A percentile compares a stretch with the other conserved stretches of the same genome.
phyloP scores from a whole-genome alignment of 92 coral and sea anemone species.

The Virgularia gustaviana region DNA sequence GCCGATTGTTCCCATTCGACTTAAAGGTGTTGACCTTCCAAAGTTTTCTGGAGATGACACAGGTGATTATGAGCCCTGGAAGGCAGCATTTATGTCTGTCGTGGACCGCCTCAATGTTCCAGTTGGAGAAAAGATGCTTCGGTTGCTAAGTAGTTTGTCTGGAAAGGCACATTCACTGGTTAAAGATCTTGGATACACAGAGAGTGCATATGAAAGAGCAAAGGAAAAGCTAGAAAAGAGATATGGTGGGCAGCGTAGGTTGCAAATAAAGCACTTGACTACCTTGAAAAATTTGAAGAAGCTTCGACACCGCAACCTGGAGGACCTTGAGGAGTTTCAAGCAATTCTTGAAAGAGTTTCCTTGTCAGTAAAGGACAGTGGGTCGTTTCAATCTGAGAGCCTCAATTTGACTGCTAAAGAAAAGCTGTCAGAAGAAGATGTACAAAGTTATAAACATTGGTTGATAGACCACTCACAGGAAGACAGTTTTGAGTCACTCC shows the following conservation, averaged over 20 bases:
- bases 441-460: constrained; percentile 25
- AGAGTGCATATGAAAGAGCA: not conserved
- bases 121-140: not conserved
- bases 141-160: not conserved
- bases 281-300: not conserved
- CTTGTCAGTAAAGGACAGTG: not conserved
- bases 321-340: not conserved
- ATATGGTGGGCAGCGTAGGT: not conserved
- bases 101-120: not conserved
- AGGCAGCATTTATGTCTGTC: constrained; percentile 8
- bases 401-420: constrained; percentile 40
- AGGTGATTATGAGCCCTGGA: constrained; percentile 2
- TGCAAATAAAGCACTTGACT: not conserved
- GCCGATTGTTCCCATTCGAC: not conserved
- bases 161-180: not conserved
- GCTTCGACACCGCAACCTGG: not conserved
- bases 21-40: not conserved
- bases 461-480: not conserved
- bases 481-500: constrained; percentile 8
- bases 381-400: constrained; percentile 1
- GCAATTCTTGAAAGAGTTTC: not conserved
- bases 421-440: constrained; percentile 35
- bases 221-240: constrained; percentile 11
- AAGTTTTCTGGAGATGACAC: not conserved
- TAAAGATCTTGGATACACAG: not conserved